These are phyloP conservation scores for Sebastes kiyomatsui DNA, from an alignment of 2,797 vertebrate species.

Conservation along the genomic window DNA sequence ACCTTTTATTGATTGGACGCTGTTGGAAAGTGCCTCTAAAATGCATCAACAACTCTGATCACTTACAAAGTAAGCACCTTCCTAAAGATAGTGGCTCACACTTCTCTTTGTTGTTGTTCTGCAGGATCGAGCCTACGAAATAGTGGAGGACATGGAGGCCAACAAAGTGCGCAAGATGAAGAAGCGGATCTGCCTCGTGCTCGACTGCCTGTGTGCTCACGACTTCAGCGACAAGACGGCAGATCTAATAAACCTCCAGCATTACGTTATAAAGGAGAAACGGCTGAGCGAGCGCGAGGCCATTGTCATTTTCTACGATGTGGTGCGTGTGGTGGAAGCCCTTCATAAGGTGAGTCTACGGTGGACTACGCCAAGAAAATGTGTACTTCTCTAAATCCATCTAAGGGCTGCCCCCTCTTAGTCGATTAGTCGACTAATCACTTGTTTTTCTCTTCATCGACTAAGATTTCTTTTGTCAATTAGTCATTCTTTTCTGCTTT, in stretches of 20 bases:
- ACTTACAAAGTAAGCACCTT: not conserved
- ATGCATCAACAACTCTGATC: not conserved
- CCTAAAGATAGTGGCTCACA: not conserved
- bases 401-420: too few species aligned
- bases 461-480: too few species aligned
- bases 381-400: too few species aligned
- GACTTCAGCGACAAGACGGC: constrained; percentile 98
- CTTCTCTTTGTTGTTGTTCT: not conserved
- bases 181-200: constrained; percentile 97
- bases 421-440: too few species aligned
- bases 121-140: constrained; percentile 94
- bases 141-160: constrained; percentile 91
- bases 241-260: constrained; percentile 98
- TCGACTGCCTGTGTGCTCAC: constrained; percentile 97
- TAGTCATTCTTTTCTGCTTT: too few species aligned
- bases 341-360: constrained; percentile 91
- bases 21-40: constrained; percentile 27
- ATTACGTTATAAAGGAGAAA: constrained; percentile 99
- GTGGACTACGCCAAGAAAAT: not conserved
- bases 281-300: constrained; percentile 95
- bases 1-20: not conserved
- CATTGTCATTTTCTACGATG: constrained; percentile 98
- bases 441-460: too few species aligned
- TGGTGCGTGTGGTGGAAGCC: constrained; percentile 97
- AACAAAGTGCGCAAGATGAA: constrained; percentile 93